Conservation (phyloP, 2,113 vertebrate genomes). For the Gasterosteus nipponicus region DNA sequence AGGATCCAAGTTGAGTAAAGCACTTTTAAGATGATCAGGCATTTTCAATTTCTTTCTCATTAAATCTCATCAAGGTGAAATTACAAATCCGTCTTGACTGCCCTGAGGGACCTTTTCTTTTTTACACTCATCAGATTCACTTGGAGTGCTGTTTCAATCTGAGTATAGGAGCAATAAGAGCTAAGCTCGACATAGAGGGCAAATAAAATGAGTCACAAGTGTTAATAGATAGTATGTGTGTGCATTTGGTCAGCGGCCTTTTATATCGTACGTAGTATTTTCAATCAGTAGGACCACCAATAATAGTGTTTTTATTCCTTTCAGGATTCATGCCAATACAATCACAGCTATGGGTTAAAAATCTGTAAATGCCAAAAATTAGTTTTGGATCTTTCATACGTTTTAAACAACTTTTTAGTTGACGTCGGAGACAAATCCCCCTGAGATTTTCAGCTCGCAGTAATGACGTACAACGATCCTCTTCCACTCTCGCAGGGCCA, state of each 20-base stretch:
- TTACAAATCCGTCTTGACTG: background rate
- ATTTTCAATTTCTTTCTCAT: constrained; percentile 17
- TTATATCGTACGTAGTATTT: constrained; percentile 1
- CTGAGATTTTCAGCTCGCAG: background rate
- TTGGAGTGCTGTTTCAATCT: background rate
- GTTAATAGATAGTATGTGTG: constrained; percentile 4
- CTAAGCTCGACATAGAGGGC: background rate
- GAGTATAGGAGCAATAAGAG: background rate
- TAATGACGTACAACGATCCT: background rate
- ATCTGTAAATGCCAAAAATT: background rate
- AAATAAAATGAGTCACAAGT: constrained; percentile 11
- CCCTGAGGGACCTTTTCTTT: background rate
- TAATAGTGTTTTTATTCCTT: background rate
- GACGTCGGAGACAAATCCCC: background rate
- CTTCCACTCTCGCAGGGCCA: background rate
- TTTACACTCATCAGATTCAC: background rate
- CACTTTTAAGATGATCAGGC: background rate
- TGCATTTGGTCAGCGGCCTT: background rate
- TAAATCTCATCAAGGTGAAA: constrained; percentile 7
- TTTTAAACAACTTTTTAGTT: background rate
- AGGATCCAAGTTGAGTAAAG: constrained; percentile 20
- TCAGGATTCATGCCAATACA: background rate
- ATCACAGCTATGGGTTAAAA: background rate
- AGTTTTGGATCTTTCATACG: background rate
- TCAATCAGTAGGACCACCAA: background rate